These are phyloP conservation scores for Sceloporus tristichus DNA, from an alignment of 2,113 vertebrate genomes.

Conservation along the genomic window DNA sequence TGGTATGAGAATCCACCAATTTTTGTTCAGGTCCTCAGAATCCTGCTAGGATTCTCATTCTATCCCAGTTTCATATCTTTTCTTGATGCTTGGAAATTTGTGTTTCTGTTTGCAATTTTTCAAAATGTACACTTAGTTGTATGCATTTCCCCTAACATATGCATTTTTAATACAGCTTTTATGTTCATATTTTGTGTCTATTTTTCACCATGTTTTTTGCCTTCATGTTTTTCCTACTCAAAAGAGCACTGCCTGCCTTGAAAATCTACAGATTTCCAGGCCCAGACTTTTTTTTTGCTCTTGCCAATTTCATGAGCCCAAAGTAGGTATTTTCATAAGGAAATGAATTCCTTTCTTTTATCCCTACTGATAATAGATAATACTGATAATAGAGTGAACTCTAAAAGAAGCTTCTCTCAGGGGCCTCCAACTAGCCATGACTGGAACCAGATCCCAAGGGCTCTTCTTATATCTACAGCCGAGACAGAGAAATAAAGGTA, in stretches of 20 bases:
- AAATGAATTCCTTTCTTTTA: not conserved
- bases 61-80: too few species aligned
- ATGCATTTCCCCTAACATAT: too few species aligned
- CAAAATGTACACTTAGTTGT: too few species aligned
- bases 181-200: not conserved
- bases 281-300: not conserved
- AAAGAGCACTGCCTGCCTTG: not conserved
- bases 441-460: not conserved
- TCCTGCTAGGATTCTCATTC: too few species aligned
- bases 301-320: not conserved
- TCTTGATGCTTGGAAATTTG: too few species aligned
- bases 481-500: not conserved
- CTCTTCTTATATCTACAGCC: not conserved
- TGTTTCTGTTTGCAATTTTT: too few species aligned
- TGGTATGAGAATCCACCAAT: too few species aligned
- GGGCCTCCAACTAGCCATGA: not conserved
- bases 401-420: not conserved
- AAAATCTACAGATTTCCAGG: not conserved
- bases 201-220: not conserved
- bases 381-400: not conserved
- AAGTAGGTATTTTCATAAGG: not conserved
- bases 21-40: too few species aligned
- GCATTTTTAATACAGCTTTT: too few species aligned
- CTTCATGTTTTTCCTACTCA: not conserved
- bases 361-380: not conserved